Evolutionary conservation across 1,140 invertebrate genomes (phyloP), one percentile per base, ranked within the genome.

Genomic region (Physella acuta): DNA sequence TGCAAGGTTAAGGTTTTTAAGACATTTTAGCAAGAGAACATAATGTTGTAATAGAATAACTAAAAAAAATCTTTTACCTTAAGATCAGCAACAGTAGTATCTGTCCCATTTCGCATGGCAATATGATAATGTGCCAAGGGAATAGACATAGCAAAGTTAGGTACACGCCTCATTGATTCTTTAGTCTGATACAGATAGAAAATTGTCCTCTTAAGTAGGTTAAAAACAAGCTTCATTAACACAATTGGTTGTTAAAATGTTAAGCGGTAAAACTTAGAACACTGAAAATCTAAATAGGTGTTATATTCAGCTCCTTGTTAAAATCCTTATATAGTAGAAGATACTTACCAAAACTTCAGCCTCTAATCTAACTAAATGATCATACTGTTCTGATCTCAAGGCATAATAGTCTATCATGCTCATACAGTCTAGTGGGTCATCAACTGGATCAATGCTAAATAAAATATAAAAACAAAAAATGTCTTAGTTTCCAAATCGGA

Each of bases 361-460:
- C 67, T 71, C 90, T 58, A 93, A 87, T 4, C 91, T 86, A 17
- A 88, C 75, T 0, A 94, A 86, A 91, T 94, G 97, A n/a, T 89
- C 84, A 79, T 92, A 93, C 84, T 97, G 91, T 62, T 89, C 89
- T 56, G 91, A 89, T 70, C 92, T 85, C 39, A 97, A 78, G 0
- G 94, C 94, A 81, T 94, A 93, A 73, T 93, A 94, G 81, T 97
- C 94, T 2, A 98, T 89, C 73, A 91, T 88, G 28, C 96, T 86
- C 39, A 93, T 85, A 14, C 92, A 88, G 31, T 90, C 92, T 68
- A 97, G 78, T 0, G 95, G 95, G 86, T 98, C 95, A 37, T 83
- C 87, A 36, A 92, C 90, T 0, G 93, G 93, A 82, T 95, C 93
- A 30, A 97, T 81, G 53, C 91, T 92, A 37, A 92, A 82, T 33